Percentiles rank a stretch among this genome's conserved stretches.
These are phyloP conservation scores for Ischnus inquisitorius DNA, from an alignment of 2,888 invertebrate genomes.

Conservation along the genomic window DNA sequence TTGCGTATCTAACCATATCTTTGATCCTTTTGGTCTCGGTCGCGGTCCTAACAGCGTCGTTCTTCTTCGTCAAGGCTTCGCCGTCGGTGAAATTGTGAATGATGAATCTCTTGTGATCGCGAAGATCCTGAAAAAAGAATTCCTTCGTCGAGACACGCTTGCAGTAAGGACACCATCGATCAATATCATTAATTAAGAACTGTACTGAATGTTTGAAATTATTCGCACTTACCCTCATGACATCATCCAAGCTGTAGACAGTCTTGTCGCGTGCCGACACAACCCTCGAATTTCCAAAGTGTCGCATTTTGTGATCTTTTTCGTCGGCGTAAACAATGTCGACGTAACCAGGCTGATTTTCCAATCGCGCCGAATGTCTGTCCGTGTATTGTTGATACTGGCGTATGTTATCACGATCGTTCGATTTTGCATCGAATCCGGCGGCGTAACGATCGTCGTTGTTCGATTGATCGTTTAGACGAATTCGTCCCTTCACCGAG, in stretches of 20 bases:
- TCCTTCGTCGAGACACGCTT: slow-evolving; percentile 6
- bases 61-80: slow-evolving; percentile 79
- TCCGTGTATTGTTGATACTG: slow-evolving; percentile 5
- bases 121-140: slow-evolving; percentile 76
- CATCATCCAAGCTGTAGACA: slow-evolving; percentile 77
- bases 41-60: slow-evolving; percentile 77
- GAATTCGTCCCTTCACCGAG: slow-evolving; percentile 6
- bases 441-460: slow-evolving; percentile 54
- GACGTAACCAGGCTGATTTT: slow-evolving; percentile 78
- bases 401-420: neutral
- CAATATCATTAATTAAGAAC: slow-evolving; percentile 17
- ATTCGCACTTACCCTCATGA: slow-evolving; percentile 74
- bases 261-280: slow-evolving; percentile 72
- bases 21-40: slow-evolving; percentile 76
- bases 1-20: slow-evolving; percentile 81
- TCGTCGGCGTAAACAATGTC: slow-evolving; percentile 81
- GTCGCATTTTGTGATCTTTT: slow-evolving; percentile 72
- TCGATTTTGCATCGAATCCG: slow-evolving; percentile 45
- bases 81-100: slow-evolving; percentile 82
- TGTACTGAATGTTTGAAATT: neutral
- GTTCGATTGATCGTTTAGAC: neutral
- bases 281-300: slow-evolving; percentile 78
- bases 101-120: slow-evolving; percentile 76
- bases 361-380: slow-evolving; percentile 50
- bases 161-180: too few relatives aligned